phyloP scores from a whole-genome alignment of 2,888 invertebrate genomes.

The Tiphia femorata region DNA sequence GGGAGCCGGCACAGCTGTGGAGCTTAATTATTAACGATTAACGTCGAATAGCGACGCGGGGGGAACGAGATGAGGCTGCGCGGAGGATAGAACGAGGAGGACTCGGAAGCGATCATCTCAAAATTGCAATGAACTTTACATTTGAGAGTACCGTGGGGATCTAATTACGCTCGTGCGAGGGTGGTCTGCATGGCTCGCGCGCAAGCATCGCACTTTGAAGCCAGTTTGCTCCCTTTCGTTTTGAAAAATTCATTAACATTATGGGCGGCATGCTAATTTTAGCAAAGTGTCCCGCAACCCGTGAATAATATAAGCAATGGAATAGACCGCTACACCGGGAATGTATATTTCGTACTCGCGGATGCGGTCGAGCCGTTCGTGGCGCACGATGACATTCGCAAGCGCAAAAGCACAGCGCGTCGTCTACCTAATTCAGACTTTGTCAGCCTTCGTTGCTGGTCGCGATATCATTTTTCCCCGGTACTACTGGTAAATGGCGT shows the following conservation, averaged over 20 bases:
- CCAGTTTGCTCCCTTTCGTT: slow-evolving; percentile 14
- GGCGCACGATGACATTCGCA: no score
- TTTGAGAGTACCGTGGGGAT: slow-evolving; percentile 23
- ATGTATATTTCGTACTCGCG: slow-evolving; percentile 37
- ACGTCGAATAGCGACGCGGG: background rate
- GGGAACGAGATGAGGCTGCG: background rate
- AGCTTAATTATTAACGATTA: no score
- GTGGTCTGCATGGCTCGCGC: no score
- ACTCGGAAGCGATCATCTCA: slow-evolving; percentile 16
- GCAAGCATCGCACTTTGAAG: slow-evolving; percentile 26
- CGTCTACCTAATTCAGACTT: no score
- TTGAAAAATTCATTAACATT: slow-evolving; percentile 51
- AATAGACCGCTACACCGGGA: slow-evolving; percentile 38
- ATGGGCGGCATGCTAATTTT: slow-evolving; percentile 46
- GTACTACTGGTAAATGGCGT: no score
- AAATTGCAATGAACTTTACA: slow-evolving; percentile 24
- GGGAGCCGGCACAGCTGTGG: no score
- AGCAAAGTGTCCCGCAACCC: slow-evolving; percentile 44
- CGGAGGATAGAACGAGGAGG: slow-evolving; percentile 4
- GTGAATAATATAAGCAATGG: slow-evolving; percentile 47
- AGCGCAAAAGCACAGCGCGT: no score
- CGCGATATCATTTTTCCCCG: no score
- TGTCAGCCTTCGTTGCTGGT: no score
- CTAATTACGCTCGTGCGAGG: slow-evolving; percentile 32
- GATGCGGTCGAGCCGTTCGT: slow-evolving; percentile 20